Conservation (phyloP, 2,888 invertebrate species). For the Andrena camellia region DNA sequence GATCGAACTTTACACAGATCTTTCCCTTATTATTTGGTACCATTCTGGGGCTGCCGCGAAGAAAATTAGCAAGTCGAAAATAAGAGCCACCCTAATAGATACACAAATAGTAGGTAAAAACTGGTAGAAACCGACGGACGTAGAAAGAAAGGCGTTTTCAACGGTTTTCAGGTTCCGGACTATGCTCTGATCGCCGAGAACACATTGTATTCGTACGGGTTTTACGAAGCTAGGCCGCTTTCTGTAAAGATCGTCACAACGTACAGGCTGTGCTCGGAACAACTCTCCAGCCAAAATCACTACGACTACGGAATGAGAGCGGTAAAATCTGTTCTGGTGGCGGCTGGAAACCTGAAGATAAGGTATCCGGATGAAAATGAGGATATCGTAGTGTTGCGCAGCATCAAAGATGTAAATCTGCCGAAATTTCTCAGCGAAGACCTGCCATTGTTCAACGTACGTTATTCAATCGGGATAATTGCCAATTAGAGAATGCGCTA, state of each 20-base stretch:
- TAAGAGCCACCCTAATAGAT: too few species aligned
- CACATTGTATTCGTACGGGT: constrained; percentile 88
- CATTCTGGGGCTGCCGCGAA: too few species aligned
- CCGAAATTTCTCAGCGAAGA: constrained; percentile 88
- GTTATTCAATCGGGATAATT: constrained; percentile 22
- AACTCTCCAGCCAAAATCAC: constrained; percentile 88
- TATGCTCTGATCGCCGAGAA: constrained; percentile 88
- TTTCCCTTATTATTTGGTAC: too few species aligned
- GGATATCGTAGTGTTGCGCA: constrained; percentile 87
- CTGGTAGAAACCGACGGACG: too few species aligned
- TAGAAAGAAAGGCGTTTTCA: not conserved
- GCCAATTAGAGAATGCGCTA: not conserved
- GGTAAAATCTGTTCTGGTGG: constrained; percentile 88
- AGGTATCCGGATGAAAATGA: constrained; percentile 88
- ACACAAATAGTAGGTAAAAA: too few species aligned
- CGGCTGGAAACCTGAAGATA: constrained; percentile 88
- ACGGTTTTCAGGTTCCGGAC: constrained; percentile 86
- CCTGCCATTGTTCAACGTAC: constrained; percentile 87
- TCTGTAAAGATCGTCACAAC: constrained; percentile 89
- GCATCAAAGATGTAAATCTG: constrained; percentile 89
- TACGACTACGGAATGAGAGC: constrained; percentile 91
- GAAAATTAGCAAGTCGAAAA: too few species aligned
- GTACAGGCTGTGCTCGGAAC: constrained; percentile 88
- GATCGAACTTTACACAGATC: too few species aligned
- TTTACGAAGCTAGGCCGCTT: constrained; percentile 87